Base-by-base conservation (phyloP, 2,888 invertebrate species). In the Gisinianus flammeolus region DNA sequence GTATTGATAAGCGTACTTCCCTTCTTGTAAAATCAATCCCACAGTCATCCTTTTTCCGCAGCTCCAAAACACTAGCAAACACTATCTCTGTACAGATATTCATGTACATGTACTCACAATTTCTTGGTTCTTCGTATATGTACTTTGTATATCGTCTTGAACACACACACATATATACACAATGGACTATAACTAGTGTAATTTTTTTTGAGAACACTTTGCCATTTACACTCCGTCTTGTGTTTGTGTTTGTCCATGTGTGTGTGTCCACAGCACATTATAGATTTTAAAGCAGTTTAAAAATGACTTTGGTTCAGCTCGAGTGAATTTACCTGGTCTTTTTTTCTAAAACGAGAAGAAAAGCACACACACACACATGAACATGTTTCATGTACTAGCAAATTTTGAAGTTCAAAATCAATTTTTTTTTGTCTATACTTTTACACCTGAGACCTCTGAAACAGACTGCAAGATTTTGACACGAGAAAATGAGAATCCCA, bases 1-100 rank as follows among this genome's bases (percentile, higher is more conserved):
- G 70, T 79, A 80, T 80, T 80, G 80, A 80, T 80, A 75, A 52
- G 76, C 80, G 79, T 80, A 77, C 76, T 80, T 80, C 80, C 80
- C 79, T 62, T 64, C 56, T 68, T 70, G 44, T 44, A 44, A 44
- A 44, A 44, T 44, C 44, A 19, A 28, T 67, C 30, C 33, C 66
- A 67, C 22, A 62, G 62, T 33, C 70, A 54, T 44, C 44, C 44
- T 44, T 44, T 44, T 44, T 6, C 6, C 44, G 44, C 19, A 44
- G 44, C 44, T 33, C 19, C 28, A 67, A 12, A 24, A 62, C 24
- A 58, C n/a, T 12, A 28, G n/a, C n/a, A n/a, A 24, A 64, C 64
- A 64, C 67, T 28, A 30, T 6, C 3, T 64, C 28, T 28, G 28
- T 64, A 64, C 64, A 62, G n/a, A n/a, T 35, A 35, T 35, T 8